Evolutionary conservation across 2,797 vertebrate species (phyloP), one percentile per base, ranked within the genome.

Genomic region (Melanogrammus aeglefinus): DNA sequence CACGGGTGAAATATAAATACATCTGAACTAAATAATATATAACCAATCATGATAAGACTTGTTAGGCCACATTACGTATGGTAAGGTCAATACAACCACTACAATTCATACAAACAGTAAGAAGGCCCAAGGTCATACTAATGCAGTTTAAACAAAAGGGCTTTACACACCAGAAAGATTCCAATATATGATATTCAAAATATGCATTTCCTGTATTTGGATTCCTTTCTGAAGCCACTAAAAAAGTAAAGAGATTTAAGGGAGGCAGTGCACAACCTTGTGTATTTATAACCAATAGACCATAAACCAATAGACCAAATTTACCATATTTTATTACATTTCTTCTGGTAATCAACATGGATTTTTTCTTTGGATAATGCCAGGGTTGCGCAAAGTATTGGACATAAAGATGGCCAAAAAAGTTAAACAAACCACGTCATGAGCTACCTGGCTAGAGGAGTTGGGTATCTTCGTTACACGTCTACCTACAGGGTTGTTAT

Each of bases 291-390:
- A 57, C 18, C 51, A 21, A 57, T 57, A 57, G 31, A n/a, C 51
- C 6, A 13, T 16, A 4, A 33, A 33, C 31, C 29, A 31, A 31
- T 31, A 31, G 29, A 31, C 29, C 31, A 51, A 51, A 51, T 51
- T 21, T 57, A 21, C 51, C 51, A 57, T 57, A n/a, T 57, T n/a
- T 6, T 8, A n/a, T 33, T 33, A 33, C 21, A 57, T 57, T 57
- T 57, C 18, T 21, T n/a, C 78, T 81, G 84, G 84, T n/a, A 77
- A 82, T 88, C 87, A 88, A 80, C 82, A 80, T 83, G 86, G 88
- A 89, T 86, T 88, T 82, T 78, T 57, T 83, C 78, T 83, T 85
- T 72, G 82, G 86, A 88, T 90, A 88, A 91, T 82, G 70, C 85
- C 81, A 78, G 80, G 78, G 80, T 82, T 81, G 78, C 72, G 74